Base-by-base conservation (phyloP, 2,113 vertebrate genomes). In the Eulemur rufifrons region DNA sequence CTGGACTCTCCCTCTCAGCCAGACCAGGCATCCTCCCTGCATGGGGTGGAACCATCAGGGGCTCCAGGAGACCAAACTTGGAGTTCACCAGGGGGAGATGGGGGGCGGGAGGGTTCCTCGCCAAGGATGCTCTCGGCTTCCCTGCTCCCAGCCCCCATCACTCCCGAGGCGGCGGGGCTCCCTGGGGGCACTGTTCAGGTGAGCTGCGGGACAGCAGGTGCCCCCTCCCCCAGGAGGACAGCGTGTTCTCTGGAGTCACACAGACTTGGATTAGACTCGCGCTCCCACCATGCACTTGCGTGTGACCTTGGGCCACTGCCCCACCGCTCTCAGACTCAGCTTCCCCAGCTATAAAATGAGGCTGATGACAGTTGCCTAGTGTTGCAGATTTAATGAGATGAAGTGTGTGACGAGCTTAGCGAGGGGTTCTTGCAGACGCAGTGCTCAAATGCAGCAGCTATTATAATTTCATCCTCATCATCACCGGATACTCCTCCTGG, bases 1-100 rank as follows among this genome's bases (percentile, higher is more conserved):
- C 90, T 25, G 23, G 34, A 61, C 50, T 42, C 47, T 18, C 42
- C 42, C 10, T 54, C 54, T 54, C 73, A 20, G 42, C 21, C 6
- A 66, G 69, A 23, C 5, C 54, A 5, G 27, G 20, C 18, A 2
- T n/a, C 34, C 6, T 47, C n/a, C 27, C 32, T 7, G 1, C 13
- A 1, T 0, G 0, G 3, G 54, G 23, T 0, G 15, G 61, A n/a
- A 42, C 47, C 12, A 11, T 3, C 21, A 0, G 52, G 56, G 59
- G 66, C 39, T 47, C 71, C 3, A 0, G 50, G n/a, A 63, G 1
- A 8, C 42, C 66, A 5, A 34, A 14, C 37, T 47, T 7, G 0
- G 13, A 10, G 14, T 14, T 32, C 42, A 13, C 71, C 47, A 4
- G 86, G 69, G 61, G n/a, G 6, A 37, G 68, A 42, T 2, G 6